Evolutionary conservation across 2,113 vertebrate species (phyloP).

Genomic region (Tachuris rubrigastra): DNA sequence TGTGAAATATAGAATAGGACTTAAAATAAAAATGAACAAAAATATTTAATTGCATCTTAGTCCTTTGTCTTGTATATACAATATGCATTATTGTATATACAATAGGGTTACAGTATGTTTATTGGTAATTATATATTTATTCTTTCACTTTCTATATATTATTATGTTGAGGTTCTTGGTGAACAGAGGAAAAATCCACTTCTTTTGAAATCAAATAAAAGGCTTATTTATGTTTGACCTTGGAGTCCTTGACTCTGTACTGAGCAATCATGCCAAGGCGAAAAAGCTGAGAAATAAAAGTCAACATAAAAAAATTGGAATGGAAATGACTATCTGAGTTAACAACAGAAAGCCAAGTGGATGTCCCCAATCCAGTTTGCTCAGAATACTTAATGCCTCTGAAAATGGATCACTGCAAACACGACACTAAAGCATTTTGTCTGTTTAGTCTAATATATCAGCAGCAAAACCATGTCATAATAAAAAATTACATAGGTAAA

Average conservation of each 20-base stretch:
- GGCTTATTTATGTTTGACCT: neutral
- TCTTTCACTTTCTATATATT: neutral
- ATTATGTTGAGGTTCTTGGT: neutral
- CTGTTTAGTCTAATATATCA: neutral
- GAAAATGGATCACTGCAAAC: neutral
- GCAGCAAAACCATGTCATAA: neutral
- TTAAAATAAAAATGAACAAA: neutral
- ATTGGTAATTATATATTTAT: neutral
- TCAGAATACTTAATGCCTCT: neutral
- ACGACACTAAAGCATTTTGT: neutral
- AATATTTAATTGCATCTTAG: neutral
- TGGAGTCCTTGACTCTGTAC: neutral
- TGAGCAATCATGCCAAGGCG: neutral
- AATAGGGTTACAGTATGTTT: neutral
- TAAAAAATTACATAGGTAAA: neutral
- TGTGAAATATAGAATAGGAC: neutral
- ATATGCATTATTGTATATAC: neutral
- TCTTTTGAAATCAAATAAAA: neutral
- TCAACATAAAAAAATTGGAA: neutral
- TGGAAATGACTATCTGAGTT: neutral
- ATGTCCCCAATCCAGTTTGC: neutral
- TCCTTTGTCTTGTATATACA: neutral
- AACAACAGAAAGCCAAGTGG: neutral
- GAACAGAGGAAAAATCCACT: accelerated
- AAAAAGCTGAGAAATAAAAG: neutral